Conservation (phyloP, 1,140 invertebrate species). For the Zaprionus taronus region DNA sequence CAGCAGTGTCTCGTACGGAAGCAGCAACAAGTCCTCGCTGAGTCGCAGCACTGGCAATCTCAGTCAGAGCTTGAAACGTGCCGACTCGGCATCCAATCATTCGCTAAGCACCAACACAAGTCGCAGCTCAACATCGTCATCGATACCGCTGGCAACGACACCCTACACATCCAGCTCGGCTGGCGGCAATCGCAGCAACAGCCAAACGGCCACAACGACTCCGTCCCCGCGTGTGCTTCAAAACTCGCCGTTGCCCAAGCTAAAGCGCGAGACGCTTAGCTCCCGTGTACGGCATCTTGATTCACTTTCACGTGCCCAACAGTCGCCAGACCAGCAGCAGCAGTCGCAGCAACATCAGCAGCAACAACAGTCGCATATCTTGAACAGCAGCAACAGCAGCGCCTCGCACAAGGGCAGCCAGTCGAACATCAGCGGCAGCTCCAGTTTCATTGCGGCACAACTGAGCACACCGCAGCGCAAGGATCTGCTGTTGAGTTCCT, state of each 20-base stretch:
- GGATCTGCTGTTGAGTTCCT: constrained; percentile 69
- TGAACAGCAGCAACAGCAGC: constrained; percentile 35
- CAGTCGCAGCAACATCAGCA: constrained; percentile 32
- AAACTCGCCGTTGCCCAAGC: constrained; percentile 85
- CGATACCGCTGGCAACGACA: constrained; percentile 80
- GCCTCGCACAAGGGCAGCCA: constrained; percentile 20
- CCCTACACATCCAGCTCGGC: constrained; percentile 69
- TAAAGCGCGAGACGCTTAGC: constrained; percentile 87
- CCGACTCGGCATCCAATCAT: constrained; percentile 84
- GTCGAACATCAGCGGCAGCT: constrained; percentile 38
- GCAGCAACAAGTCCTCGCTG: constrained; percentile 75
- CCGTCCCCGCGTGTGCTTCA: constrained; percentile 83
- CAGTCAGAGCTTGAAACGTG: constrained; percentile 83
- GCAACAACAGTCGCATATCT: constrained; percentile 23
- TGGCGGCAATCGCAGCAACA: constrained; percentile 63
- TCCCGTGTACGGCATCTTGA: constrained; percentile 86
- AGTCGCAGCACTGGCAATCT: constrained; percentile 84
- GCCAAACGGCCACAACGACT: constrained; percentile 74
- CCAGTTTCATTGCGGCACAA: constrained; percentile 74
- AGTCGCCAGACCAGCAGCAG: constrained; percentile 57
- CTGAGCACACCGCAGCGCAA: constrained; percentile 74
- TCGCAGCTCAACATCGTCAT: constrained; percentile 79
- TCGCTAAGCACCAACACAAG: constrained; percentile 78
- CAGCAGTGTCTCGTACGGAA: constrained; percentile 84
- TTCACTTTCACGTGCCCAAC: constrained; percentile 83